Evolutionary conservation across 2,888 invertebrate genomes (phyloP), one percentile per base, ranked within the genome.

Genomic region (Alloplasta piceator): DNA sequence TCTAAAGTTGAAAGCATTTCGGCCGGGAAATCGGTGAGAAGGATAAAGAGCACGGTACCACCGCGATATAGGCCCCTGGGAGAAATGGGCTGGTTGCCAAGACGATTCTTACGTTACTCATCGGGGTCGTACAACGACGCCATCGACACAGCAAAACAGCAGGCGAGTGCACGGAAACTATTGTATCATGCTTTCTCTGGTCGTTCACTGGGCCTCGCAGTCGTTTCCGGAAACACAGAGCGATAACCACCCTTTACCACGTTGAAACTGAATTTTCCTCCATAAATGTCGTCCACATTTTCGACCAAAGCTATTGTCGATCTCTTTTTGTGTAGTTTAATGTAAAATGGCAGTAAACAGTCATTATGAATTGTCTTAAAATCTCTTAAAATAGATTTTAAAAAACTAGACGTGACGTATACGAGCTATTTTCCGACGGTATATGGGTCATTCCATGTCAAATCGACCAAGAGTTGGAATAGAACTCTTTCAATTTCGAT

Each of bases 1-100:
- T 78, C 73, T 73, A 78, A 78, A 78, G 72, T 78, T 78, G 78
- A 78, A 61, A 78, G 73, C 61, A 72, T 78, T 78, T 67, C 60
- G 78, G 60, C 36, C 52, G 46, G 52, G 66, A 60, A 70, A 58
- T 52, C 50, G 39, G 58, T 39, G 60, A 61, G 43, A 50, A 43
- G 61, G 61, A 64, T 56, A 58, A 64, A 41, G 64, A 48, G 36
- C 39, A 38, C 60, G 56, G 70, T 55, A 60, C 60, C 64, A 58
- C 60, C 52, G 46, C n/a, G 73, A 61, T 72, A 72, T 52, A n/a
- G 78, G 67, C 38, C 73, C 55, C 52, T 36, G 66, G 78, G 56
- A 61, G 58, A 64, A 75, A 64, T 50, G 79, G 79, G 74, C 79
- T 68, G 50, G 56, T 58, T 79, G 79, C 79, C 79, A 79, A 79